A percentile compares a stretch with the other conserved stretches of the same genome.
Evolutionary conservation across 2,797 vertebrate species (phyloP).

Genomic region (Syngnathus acus): DNA sequence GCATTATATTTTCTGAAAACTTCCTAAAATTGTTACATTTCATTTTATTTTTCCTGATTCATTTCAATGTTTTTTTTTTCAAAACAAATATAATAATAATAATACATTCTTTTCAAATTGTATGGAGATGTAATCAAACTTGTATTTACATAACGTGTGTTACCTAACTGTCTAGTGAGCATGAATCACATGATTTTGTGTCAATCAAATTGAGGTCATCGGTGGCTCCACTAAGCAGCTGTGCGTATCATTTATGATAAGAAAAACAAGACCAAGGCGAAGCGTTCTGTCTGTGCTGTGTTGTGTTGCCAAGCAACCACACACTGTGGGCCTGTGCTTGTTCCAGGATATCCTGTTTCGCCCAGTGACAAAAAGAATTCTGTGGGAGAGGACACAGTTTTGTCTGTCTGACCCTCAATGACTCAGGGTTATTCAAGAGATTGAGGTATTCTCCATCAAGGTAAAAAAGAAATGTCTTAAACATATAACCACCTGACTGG

Average conservation of each 20-base stretch:
- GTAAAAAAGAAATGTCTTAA: not conserved
- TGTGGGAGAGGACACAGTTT: constrained; percentile 10
- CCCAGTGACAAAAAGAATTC: constrained; percentile 43
- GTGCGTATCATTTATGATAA: not conserved
- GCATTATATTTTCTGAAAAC: too few species aligned
- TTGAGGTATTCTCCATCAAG: not conserved
- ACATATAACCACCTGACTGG: not conserved
- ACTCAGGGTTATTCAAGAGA: not conserved
- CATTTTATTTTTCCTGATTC: too few species aligned
- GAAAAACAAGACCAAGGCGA: constrained; percentile 1
- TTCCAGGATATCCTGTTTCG: constrained; percentile 76
- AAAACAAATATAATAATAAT: too few species aligned
- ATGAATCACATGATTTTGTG: not conserved
- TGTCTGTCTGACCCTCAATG: not conserved
- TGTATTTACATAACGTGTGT: too few species aligned
- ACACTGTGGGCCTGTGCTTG: constrained; percentile 56
- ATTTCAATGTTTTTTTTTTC: too few species aligned
- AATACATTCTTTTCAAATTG: too few species aligned
- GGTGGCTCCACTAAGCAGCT: not conserved
- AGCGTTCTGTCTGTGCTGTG: constrained; percentile 15
- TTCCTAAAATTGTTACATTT: too few species aligned
- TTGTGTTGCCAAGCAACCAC: constrained; percentile 60
- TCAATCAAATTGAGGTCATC: not conserved
- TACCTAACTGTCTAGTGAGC: too few species aligned
- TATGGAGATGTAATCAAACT: too few species aligned